These are phyloP conservation scores for Rallus crepitans DNA, from an alignment of 2,797 vertebrate genomes.

Conservation along the genomic window DNA sequence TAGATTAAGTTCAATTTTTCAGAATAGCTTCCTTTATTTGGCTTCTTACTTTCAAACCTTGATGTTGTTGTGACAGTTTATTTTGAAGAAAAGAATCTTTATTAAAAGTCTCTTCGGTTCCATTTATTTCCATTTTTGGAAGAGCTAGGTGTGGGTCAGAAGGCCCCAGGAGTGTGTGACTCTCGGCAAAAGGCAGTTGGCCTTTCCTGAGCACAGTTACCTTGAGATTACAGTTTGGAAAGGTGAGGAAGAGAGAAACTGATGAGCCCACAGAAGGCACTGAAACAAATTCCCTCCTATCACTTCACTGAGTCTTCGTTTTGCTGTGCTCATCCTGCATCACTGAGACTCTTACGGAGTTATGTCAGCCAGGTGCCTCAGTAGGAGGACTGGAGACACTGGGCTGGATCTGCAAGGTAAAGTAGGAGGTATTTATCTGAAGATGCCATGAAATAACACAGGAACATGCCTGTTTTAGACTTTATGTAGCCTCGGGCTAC, in stretches of 20 bases:
- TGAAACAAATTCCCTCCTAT: neutral
- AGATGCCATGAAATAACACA: neutral
- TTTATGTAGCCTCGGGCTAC: neutral
- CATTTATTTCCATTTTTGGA: neutral
- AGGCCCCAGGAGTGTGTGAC: neutral
- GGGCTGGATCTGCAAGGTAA: neutral
- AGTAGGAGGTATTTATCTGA: neutral
- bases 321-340: fast-evolving
- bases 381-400: neutral
- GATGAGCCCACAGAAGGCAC: neutral
- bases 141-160: neutral
- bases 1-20: neutral
- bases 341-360: neutral
- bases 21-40: neutral
- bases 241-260: neutral
- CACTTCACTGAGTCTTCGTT: neutral
- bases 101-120: neutral
- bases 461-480: neutral
- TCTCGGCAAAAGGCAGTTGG: neutral
- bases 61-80: neutral
- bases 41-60: neutral
- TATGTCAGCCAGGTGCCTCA: neutral
- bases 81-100: neutral
- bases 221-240: neutral
- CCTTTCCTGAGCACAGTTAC: neutral